Base-by-base conservation (phyloP, 2,113 vertebrate species). In the Macquaria australasica region DNA sequence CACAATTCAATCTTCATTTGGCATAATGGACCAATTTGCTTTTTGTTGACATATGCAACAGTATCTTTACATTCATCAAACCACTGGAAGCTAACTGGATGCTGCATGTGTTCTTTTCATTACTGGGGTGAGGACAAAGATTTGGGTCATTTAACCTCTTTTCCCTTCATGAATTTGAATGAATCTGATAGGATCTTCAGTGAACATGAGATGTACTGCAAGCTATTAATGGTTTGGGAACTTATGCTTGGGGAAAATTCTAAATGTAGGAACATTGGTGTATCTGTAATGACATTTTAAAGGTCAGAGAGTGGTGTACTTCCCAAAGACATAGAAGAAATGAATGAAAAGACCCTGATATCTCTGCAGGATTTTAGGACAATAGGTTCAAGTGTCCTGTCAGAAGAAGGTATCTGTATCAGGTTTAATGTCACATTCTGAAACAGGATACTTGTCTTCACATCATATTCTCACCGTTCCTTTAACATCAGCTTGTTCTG, bases 401-500 rank as follows among this genome's bases (percentile, higher is more conserved):
- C 34, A 76, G n/a, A 80, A 28, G 25, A 25, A 21, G 6, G 45
- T 34, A 41, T 59, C n/a, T 20, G 0, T 8, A 41, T 73, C 28
- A 77, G 41, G 8, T 34, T 53, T 59, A 80, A 67, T 43, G 56
- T 81, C 48, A 50, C 20, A 50, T 80, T 84, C 10, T 59, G 28
- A 74, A 76, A 82, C 4, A 4, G 55, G 51, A 73, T 53, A 73
- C 34, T 20, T 31, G 14, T 77, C 48, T 81, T 43, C 25, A 18
- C n/a, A 48, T 79, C n/a, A 75, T 43, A 37, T 74, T 82, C 94
- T 94, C 93, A 98, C 98, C 97, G 97, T 94, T 99, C 97, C 94
- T 97, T 95, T 82, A 99, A 95, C 92, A 99, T 96, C 86, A 96
- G 91, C 90, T 98, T 99, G 91, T 98, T 99, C 90, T 98, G 97